Conservation (phyloP, 2,113 vertebrate genomes). For the Hyperopisus bebe region DNA sequence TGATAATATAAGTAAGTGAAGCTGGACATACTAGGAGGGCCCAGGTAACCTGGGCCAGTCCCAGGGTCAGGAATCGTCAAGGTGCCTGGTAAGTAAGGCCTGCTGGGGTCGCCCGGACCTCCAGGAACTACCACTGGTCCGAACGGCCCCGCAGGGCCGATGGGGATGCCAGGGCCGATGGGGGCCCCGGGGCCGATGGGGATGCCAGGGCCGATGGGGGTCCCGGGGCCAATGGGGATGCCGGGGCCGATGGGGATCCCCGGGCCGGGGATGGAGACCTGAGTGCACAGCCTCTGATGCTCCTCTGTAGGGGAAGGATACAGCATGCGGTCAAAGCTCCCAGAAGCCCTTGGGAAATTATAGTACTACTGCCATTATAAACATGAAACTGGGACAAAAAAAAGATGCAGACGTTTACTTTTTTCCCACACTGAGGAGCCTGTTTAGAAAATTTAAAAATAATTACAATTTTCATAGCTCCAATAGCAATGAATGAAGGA, state of each 20-base stretch:
- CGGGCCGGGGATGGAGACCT: constrained; percentile 11
- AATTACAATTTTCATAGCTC: background rate
- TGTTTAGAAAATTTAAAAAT: background rate
- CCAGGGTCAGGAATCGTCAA: background rate
- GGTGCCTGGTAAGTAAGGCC: background rate
- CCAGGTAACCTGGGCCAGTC: background rate
- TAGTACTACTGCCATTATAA: background rate
- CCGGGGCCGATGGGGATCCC: background rate
- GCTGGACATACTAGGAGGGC: background rate
- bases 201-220: background rate
- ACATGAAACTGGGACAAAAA: background rate
- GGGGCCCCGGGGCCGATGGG: background rate
- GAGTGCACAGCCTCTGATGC: constrained; percentile 76
- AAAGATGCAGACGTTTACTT: background rate
- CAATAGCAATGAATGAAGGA: background rate
- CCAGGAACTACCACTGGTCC: background rate
- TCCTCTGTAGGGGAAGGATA: constrained; percentile 67
- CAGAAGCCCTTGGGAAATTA: background rate
- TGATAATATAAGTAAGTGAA: background rate
- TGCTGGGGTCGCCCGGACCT: background rate
- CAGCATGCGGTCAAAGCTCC: background rate
- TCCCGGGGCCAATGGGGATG: background rate
- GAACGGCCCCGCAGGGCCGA: background rate
- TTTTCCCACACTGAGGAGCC: background rate
- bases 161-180: background rate